A percentile compares a stretch with the other conserved stretches of the same genome.
Conservation (phyloP, 2,113 vertebrate genomes). For the Bagarius yarrelli region DNA sequence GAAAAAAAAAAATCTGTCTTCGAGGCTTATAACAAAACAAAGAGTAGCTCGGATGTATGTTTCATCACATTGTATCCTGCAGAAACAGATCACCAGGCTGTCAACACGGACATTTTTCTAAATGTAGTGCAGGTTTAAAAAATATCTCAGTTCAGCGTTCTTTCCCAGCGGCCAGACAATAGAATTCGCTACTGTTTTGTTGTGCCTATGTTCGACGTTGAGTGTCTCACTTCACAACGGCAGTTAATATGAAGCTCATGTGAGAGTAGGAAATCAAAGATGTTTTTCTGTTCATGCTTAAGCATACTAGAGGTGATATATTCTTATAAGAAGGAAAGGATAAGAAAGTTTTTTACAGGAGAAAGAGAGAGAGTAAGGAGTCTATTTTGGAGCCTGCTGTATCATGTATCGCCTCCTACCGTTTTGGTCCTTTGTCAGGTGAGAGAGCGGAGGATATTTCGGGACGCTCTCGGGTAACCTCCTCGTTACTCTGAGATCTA, state of each 20-base stretch:
- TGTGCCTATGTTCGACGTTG: no score
- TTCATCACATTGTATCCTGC: slow-evolving; percentile 17
- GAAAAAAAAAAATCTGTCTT: not conserved
- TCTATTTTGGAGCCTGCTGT: slow-evolving; percentile 72
- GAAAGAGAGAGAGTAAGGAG: slow-evolving; percentile 3
- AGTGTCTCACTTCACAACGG: no score
- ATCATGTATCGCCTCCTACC: slow-evolving; percentile 62
- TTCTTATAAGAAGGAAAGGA: no score
- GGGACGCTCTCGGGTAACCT: slow-evolving; percentile 52
- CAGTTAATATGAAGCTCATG: no score
- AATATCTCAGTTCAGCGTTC: no score
- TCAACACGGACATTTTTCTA: not conserved
- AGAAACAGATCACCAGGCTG: not conserved
- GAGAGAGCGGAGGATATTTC: slow-evolving; percentile 52
- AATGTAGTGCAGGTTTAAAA: not conserved
- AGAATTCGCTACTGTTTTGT: no score
- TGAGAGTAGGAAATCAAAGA: no score
- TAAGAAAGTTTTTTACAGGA: slow-evolving; percentile 42
- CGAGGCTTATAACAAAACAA: not conserved
- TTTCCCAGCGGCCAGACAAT: no score
- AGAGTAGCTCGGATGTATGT: not conserved
- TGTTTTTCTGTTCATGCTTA: no score
- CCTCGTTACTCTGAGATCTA: not conserved
- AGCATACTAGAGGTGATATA: no score
- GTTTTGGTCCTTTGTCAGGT: slow-evolving; percentile 59